Base-by-base conservation (phyloP, 1,140 invertebrate genomes). In the Rhysida immarginata region DNA sequence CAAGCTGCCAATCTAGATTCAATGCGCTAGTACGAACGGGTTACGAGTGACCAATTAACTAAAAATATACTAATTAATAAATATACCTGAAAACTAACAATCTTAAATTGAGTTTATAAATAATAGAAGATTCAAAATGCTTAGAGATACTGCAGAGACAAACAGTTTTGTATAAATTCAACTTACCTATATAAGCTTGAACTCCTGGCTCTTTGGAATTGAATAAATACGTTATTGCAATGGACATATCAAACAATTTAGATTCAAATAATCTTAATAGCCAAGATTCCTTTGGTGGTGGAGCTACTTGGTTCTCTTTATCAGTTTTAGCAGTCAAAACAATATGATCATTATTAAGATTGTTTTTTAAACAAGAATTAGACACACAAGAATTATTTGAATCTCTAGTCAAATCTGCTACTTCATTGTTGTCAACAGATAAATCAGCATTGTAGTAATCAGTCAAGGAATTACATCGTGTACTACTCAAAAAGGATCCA, bases 201-300 rank as follows among this genome's bases (percentile, higher is more conserved):
- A 97, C 93, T 48, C 93, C 94, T 21, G 90, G 87, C 71, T 98
- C 94, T 73, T 97, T 97, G n/a, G 92, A 95, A 68, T 95, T 95
- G 67, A 93, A 96, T 29, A 99, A 74, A 78, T 99, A 97, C 66
- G 87, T 88, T 65, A 98, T 91, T 23, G 93, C 94, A 78, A 97
- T 95, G 56, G 88, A 88, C 80, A 96, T 95, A 69, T 96, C 89
- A 70, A 98, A 99, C 54, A 95, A 77, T 74, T 90, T 91, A 59
- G 92, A 95, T 71, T 98, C 92, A 66, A 99, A 95, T 62, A 98
- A 77, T 61, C 94, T 75, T 56, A 97, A 73, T 51, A 98, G 74
- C 70, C 83, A 76, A 8, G 77, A 78, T 60, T 76, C 69, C 55
- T 60, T 61, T 26, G 56, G 58, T n/a, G 59, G 65, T 26, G 49